These are phyloP conservation scores for Bedellia somnulentella DNA, from an alignment of 2,888 invertebrate genomes.

Conservation along the genomic window DNA sequence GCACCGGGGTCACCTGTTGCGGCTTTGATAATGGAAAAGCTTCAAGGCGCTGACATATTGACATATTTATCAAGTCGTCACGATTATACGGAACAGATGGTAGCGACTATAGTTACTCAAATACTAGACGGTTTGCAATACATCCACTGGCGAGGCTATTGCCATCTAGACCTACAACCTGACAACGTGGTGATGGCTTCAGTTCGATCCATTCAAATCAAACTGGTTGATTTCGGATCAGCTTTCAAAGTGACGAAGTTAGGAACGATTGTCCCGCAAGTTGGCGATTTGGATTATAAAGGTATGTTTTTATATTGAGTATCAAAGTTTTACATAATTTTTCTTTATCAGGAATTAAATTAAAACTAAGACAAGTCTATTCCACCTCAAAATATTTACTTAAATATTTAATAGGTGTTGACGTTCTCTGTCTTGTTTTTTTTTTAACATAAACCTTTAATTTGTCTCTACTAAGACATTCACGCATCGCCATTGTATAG, in stretches of 20 bases:
- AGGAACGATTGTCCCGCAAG: slow-evolving; percentile 70
- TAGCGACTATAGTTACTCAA: slow-evolving; percentile 84
- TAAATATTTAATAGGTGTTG: too few species aligned
- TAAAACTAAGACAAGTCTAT: too few species aligned
- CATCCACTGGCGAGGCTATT: slow-evolving; percentile 90
- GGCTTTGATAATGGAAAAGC: slow-evolving; percentile 76
- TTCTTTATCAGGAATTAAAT: too few species aligned
- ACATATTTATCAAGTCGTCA: slow-evolving; percentile 86
- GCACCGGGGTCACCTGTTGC: slow-evolving; percentile 68
- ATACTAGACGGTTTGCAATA: slow-evolving; percentile 89
- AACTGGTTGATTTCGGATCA: slow-evolving; percentile 90
- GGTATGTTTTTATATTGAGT: slow-evolving; percentile 55
- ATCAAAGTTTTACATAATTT: too few species aligned
- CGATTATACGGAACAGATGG: slow-evolving; percentile 91
- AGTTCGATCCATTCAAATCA: slow-evolving; percentile 81
- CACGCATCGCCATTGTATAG: too few species aligned
- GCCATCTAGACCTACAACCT: slow-evolving; percentile 89
- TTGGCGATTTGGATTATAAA: slow-evolving; percentile 76
- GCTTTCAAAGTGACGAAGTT: slow-evolving; percentile 80
- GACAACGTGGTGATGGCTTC: slow-evolving; percentile 93
- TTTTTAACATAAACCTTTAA: too few species aligned
- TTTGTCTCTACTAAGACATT: too few species aligned
- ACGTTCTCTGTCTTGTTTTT: too few species aligned
- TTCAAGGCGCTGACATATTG: slow-evolving; percentile 90
- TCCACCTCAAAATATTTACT: too few species aligned